Evolutionary conservation across 2,888 invertebrate species (phyloP), one percentile per base, ranked within the genome.

Genomic region (Pollenia angustigena): DNA sequence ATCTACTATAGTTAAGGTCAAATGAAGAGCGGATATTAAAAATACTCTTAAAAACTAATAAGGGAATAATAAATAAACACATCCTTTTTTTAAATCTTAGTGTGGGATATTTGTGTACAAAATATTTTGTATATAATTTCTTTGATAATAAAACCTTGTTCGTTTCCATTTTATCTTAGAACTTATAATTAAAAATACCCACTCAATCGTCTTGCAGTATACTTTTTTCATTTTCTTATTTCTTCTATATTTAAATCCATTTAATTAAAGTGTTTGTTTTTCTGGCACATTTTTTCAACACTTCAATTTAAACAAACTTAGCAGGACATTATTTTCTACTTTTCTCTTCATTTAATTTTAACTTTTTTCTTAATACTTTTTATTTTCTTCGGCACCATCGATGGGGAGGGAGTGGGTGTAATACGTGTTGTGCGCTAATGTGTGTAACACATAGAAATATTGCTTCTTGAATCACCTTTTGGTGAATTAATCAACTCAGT

Each of bases 211-310:
- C 8, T 2, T 44, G 12, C 8, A 54, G 54, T 56, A 14, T 54
- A 64, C 9, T 11, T 3, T 18, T 71, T 52, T 18, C 12, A 10
- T 71, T 42, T 54, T 71, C 12, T 2, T 52, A 1, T n/a, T 23
- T 32, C 64, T 72, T 72, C 32, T 32, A 0, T 66, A 72, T 66
- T 72, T 81, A 72, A 81, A 72, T 81, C 66, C 64, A 81, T 72
- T 81, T 81, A 81, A 81, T 81, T 81, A 81, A 81, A 81, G 72
- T 54, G 54, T 72, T 75, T 46, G 44, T 56, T 52, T 71, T 40
- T 18, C 18, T 8, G 52, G 14, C 60, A 44, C 40, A 18, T 60
- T 40, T 40, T 32, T 69, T 54, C 16, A 32, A 9, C 32, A n/a
- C 54, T 54, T 52, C n/a, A 46, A 64, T 64, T 64, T 64, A 62